Evolutionary conservation across 2,888 invertebrate species (phyloP).

Genomic region (Cerastoderma edule): DNA sequence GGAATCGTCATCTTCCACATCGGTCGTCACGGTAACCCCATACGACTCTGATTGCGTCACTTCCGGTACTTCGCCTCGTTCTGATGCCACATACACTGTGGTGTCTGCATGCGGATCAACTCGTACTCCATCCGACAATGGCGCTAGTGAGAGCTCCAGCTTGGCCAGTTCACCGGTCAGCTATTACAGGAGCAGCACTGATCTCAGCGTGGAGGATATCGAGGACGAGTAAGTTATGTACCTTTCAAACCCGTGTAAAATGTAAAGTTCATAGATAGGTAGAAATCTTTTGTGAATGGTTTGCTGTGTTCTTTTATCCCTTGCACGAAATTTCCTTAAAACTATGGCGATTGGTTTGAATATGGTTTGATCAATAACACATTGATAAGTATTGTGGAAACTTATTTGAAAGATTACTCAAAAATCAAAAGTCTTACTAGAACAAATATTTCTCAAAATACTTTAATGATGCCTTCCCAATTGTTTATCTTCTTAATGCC

Average conservation of each 20-base stretch:
- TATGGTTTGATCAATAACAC: too few species aligned
- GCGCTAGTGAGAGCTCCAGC: neutral
- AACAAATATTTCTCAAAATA: too few species aligned
- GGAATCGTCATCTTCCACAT: neutral
- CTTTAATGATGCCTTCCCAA: too few species aligned
- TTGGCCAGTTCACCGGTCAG: neutral
- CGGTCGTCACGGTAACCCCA: neutral
- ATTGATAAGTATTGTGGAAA: too few species aligned
- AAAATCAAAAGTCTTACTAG: too few species aligned
- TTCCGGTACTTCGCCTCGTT: neutral
- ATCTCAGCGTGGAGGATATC: neutral
- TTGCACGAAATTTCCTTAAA: too few species aligned
- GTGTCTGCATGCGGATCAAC: neutral
- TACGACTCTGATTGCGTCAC: neutral
- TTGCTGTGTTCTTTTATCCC: too few species aligned
- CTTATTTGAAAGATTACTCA: too few species aligned
- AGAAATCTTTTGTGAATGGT: too few species aligned
- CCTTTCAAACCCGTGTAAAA: neutral
- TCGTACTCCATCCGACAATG: neutral
- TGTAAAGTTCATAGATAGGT: too few species aligned
- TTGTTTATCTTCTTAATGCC: too few species aligned
- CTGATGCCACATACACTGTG: neutral
- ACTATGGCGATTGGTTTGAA: too few species aligned
- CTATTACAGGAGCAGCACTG: conserved; percentile 7
- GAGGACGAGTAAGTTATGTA: conserved; percentile 6